phyloP scores from a whole-genome alignment of 2,797 vertebrate genomes.

The Myotis vivesi region DNA sequence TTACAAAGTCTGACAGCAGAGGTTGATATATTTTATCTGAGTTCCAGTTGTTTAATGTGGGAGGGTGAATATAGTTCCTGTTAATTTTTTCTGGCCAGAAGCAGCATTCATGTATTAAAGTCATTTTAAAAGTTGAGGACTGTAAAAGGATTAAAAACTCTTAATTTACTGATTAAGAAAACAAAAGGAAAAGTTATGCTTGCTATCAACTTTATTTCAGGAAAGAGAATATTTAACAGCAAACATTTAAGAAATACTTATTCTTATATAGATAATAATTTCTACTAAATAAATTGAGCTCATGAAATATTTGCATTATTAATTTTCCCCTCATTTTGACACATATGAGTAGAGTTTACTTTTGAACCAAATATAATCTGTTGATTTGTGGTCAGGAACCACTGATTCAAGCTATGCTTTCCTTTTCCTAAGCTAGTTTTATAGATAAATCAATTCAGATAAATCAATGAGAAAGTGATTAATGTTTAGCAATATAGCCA shows the following conservation, averaged over 20 bases:
- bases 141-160: not conserved
- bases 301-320: not conserved
- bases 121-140: not conserved
- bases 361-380: not conserved
- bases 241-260: not conserved
- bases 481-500: not conserved
- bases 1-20: not conserved
- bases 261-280: not conserved
- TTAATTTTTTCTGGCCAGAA: not conserved
- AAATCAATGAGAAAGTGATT: slow-evolving; percentile 4
- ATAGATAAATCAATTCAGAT: not conserved
- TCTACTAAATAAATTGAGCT: not conserved
- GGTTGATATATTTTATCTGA: not conserved
- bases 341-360: not conserved
- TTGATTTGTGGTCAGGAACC: not conserved
- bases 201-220: not conserved
- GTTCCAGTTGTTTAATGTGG: not conserved
- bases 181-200: not conserved
- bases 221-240: not conserved
- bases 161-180: not conserved
- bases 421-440: not conserved
- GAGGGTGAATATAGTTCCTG: not conserved
- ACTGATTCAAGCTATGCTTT: not conserved
- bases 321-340: not conserved
- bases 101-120: not conserved